Evolutionary conservation across 2,888 invertebrate species (phyloP).

Genomic region (Heterodera filipjevi): DNA sequence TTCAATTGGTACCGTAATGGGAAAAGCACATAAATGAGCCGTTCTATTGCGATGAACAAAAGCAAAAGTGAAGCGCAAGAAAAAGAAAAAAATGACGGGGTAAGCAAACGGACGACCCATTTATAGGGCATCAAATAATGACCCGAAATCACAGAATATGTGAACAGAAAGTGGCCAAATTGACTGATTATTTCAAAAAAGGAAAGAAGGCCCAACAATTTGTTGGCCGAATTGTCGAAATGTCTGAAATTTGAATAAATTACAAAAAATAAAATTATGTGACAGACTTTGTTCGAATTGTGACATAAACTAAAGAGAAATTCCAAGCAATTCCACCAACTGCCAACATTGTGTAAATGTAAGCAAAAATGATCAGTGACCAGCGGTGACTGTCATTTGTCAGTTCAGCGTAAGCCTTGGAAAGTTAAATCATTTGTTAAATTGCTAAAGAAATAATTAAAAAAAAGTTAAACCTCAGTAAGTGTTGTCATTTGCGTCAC

Average conservation of each 20-base stretch:
- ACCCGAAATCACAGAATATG: background rate
- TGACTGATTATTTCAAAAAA: background rate
- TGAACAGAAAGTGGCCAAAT: background rate
- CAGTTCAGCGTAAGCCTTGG: too few relatives aligned
- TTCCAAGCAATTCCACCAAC: too few relatives aligned
- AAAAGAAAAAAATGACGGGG: background rate
- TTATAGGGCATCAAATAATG: background rate
- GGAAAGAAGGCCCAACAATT: background rate
- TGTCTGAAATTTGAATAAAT: background rate
- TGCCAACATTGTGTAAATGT: too few relatives aligned
- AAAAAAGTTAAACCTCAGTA: too few relatives aligned
- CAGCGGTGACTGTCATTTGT: too few relatives aligned
- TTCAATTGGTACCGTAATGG: background rate
- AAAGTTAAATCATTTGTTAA: too few relatives aligned
- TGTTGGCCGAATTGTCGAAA: background rate
- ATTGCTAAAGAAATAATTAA: too few relatives aligned
- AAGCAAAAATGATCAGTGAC: too few relatives aligned
- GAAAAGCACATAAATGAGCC: conserved; percentile 3
- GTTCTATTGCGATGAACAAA: background rate
- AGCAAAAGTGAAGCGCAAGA: background rate
- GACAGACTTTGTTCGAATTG: too few relatives aligned
- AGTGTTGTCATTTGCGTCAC: too few relatives aligned
- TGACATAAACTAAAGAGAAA: too few relatives aligned
- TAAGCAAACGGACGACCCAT: background rate
- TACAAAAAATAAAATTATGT: too few relatives aligned